Conservation (phyloP, 2,113 vertebrate species). For the Tetrao urogallus region DNA sequence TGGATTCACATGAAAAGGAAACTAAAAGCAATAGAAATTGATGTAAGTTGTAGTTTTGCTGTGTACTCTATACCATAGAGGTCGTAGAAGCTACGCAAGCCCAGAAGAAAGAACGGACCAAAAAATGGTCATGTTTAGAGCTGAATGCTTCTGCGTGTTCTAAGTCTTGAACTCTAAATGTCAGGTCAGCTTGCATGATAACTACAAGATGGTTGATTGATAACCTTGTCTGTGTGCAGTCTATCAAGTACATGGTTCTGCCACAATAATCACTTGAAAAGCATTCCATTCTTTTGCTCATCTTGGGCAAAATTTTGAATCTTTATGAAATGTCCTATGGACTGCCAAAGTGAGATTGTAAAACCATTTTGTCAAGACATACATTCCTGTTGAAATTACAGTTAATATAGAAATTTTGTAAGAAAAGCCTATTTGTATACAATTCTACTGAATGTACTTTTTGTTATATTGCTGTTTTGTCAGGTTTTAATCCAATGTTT, state of each 20-base stretch:
- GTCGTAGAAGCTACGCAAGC: neutral
- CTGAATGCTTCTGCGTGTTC: neutral
- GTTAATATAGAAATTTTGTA: neutral
- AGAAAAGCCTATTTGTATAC: neutral
- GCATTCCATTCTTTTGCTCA: neutral
- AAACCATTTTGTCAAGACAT: neutral
- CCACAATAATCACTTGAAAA: neutral
- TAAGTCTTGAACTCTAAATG: neutral
- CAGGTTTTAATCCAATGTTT: neutral
- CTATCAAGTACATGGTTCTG: neutral
- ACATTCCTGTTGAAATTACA: neutral
- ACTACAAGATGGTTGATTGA: neutral
- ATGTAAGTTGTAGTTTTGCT: neutral
- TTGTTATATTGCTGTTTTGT: neutral
- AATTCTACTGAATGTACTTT: neutral
- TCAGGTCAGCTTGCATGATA: neutral
- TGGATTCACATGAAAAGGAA: neutral
- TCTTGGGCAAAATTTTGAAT: neutral
- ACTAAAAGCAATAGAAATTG: neutral
- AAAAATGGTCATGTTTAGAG: neutral
- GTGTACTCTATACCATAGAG: neutral
- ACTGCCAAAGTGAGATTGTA: neutral
- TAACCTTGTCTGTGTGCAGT: too few relatives aligned
- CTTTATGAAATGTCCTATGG: neutral
- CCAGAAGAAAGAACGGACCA: neutral